phyloP scores from a whole-genome alignment of 1,140 invertebrate species.

The Sminthurinus signatus region DNA sequence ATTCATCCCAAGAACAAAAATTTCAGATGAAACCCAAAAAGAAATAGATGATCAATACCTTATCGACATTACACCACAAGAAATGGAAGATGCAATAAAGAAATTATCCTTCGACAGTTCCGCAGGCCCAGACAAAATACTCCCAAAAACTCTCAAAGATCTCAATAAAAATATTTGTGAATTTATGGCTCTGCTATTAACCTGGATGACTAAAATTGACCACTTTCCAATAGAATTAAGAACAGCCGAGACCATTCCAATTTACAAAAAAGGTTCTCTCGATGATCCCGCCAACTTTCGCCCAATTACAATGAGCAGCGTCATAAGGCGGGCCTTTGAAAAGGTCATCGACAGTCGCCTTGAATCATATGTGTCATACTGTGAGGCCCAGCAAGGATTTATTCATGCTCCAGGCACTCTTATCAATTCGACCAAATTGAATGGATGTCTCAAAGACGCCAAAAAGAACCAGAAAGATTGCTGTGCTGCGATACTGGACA shows the following conservation, averaged over 20 bases:
- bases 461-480: background rate
- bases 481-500: background rate
- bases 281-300: no score
- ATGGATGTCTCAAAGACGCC: background rate
- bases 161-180: background rate
- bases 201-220: background rate
- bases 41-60: no score
- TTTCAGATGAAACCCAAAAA: background rate
- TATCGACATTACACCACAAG: background rate
- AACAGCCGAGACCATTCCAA: no score
- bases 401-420: no score
- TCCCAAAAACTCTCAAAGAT: background rate
- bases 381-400: no score
- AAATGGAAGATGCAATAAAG: background rate
- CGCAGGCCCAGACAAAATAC: background rate
- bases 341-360: no score
- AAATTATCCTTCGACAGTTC: background rate
- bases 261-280: no score
- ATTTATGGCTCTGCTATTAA: background rate
- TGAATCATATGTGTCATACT: no score
- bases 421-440: background rate
- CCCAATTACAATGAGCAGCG: no score
- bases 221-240: no score
- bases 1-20: background rate
- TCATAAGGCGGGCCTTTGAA: no score